phyloP scores from a whole-genome alignment of 1,140 invertebrate genomes.

The Chionoecetes opilio region DNA sequence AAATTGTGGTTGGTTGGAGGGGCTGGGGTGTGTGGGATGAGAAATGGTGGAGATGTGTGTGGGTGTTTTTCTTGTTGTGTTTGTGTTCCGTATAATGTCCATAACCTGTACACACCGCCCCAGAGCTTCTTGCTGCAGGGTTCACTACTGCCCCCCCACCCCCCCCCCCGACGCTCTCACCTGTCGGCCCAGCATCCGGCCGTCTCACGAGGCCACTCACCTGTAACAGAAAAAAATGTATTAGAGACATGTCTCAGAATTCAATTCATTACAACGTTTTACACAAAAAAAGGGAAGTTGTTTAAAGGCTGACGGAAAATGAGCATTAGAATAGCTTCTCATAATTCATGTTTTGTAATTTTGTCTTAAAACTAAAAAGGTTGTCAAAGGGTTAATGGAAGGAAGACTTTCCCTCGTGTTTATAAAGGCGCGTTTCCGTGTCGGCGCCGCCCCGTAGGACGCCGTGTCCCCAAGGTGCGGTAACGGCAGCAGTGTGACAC shows the following conservation, averaged over 20 bases:
- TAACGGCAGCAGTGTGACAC: too few relatives aligned
- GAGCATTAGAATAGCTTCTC: background rate
- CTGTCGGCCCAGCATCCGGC: constrained; percentile 2
- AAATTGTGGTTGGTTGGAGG: background rate
- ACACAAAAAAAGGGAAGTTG: background rate
- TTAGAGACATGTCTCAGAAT: background rate
- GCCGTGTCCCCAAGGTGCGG: too few relatives aligned
- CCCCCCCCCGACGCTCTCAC: background rate
- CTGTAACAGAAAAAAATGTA: constrained; percentile 7
- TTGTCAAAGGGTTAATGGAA: background rate
- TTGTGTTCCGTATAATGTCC: too few relatives aligned
- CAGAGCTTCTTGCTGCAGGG: background rate
- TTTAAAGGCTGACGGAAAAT: background rate
- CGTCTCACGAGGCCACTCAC: constrained; percentile 8
- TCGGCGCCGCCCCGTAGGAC: too few relatives aligned
- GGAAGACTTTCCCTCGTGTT: background rate
- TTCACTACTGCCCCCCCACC: background rate
- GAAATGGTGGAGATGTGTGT: too few relatives aligned
- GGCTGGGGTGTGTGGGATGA: background rate
- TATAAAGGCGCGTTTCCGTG: background rate
- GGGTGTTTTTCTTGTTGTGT: background rate
- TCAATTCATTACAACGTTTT: background rate
- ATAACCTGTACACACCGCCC: too few relatives aligned
- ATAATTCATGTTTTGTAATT: background rate
- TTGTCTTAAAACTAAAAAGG: background rate